These are phyloP conservation scores for Darevskia nairensis DNA, from an alignment of 2,797 vertebrate genomes.

Conservation along the genomic window DNA sequence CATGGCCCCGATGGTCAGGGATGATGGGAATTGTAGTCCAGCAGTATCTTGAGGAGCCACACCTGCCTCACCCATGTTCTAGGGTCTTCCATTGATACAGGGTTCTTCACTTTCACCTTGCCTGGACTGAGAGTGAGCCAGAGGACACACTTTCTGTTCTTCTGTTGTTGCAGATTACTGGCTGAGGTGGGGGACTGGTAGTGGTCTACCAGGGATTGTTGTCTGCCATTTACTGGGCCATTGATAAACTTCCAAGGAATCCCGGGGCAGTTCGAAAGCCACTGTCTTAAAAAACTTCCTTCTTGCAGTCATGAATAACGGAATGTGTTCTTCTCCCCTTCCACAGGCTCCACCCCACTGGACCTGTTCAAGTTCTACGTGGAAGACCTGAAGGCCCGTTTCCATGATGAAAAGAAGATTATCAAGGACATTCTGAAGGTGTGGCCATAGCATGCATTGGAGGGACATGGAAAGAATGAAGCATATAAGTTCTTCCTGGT, in stretches of 20 bases:
- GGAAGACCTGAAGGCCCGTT: conserved; percentile 80
- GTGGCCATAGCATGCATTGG: conserved; percentile 1
- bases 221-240: not conserved
- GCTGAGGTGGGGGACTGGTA: not conserved
- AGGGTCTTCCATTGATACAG: not conserved
- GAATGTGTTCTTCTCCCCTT: conserved; percentile 63
- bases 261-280: not conserved
- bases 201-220: not conserved
- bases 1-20: too few species aligned
- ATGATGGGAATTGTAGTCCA: not conserved
- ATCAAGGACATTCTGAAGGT: conserved; percentile 82
- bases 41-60: not conserved
- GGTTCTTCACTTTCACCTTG: not conserved
- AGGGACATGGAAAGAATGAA: not conserved
- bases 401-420: conserved; percentile 82
- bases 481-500: not conserved
- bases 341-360: conserved; percentile 77
- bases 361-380: conserved; percentile 82
- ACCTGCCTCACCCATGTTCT: not conserved
- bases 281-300: not conserved
- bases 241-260: not conserved
- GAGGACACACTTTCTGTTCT: too few species aligned
- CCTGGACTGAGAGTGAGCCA: not conserved
- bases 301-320: not conserved
- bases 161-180: too few species aligned